Base-by-base conservation (phyloP, 2,797 vertebrate genomes). In the Heliangelus exortis region DNA sequence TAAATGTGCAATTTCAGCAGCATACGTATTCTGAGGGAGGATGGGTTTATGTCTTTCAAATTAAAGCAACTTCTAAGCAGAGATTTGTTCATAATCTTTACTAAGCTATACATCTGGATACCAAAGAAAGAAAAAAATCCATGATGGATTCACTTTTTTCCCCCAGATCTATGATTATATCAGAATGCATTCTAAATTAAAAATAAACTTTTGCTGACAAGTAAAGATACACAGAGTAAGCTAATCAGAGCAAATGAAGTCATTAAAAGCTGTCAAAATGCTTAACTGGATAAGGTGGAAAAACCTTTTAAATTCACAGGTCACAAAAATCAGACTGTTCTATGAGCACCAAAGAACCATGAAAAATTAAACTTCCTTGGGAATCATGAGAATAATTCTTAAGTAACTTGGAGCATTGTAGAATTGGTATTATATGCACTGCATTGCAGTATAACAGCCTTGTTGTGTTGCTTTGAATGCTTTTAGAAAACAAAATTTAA, bases 1-100 rank as follows among this genome's bases (percentile, higher is more conserved):
- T 76, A 90, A 92, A 72, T 58, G 51, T 23, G 33, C 73, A 87
- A 63, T 54, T 93, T 93, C 58, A 91, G 65, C 31, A 69, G n/a
- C 73, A 41, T 63, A 50, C 53, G 18, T 76, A 22, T 89, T 81
- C 61, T 58, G 85, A 92, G 68, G 45, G 39, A 48, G 29, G 21
- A 82, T 53, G 12, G 47, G 31, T 76, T 62, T 71, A 71, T 47
- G 21, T 31, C 21, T 88, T 80, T 77, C 3, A 91, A 54, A 93
- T 72, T 65, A 76, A 75, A 94, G 41, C 23, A 43, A 21, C 74
- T 83, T 83, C 47, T 90, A 75, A 83, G 55, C 41, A 91, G 48
- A 86, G 17, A 62, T 17, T 57, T 65, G 11, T 50, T 92, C 6
- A 50, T 26, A 67, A 51, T 74, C 26, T 75, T 89, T 83, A 58